A percentile compares a stretch with the other conserved stretches of the same genome.
phyloP scores from a whole-genome alignment of 2,797 vertebrate genomes.

The Tokudaia muenninki region DNA sequence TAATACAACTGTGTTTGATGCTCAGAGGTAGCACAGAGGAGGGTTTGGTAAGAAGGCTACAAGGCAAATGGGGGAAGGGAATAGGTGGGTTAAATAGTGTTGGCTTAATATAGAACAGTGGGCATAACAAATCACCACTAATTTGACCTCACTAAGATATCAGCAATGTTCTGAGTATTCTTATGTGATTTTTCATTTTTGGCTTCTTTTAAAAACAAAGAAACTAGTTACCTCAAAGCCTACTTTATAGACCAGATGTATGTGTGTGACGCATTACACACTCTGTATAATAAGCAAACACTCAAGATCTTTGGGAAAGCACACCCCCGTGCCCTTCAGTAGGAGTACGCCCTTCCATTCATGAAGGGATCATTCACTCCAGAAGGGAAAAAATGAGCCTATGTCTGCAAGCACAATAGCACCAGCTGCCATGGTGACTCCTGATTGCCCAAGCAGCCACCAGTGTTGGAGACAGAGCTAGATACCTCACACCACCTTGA shows the following conservation, averaged over 20 bases:
- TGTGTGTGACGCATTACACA: background rate
- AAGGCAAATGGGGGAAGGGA: background rate
- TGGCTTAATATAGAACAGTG: background rate
- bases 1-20: background rate
- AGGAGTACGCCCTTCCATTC: background rate
- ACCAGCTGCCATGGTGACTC: background rate
- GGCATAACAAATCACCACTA: constrained; percentile 22
- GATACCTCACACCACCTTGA: background rate
- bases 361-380: background rate
- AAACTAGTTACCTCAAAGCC: background rate
- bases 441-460: background rate
- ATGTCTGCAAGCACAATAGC: background rate
- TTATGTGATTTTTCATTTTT: constrained; percentile 1
- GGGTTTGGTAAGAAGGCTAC: constrained; percentile 16
- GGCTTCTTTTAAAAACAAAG: constrained; percentile 19
- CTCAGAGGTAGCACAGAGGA: constrained; percentile 42
- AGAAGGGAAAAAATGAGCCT: background rate
- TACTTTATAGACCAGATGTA: background rate
- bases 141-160: constrained; percentile 54
- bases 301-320: background rate
- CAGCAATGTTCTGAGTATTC: constrained; percentile 21
- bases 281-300: background rate
- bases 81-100: background rate
- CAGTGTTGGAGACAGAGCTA: background rate
- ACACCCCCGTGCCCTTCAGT: background rate